Evolutionary conservation across 1,140 invertebrate species (phyloP).

Genomic region (Diuraphis noxia): DNA sequence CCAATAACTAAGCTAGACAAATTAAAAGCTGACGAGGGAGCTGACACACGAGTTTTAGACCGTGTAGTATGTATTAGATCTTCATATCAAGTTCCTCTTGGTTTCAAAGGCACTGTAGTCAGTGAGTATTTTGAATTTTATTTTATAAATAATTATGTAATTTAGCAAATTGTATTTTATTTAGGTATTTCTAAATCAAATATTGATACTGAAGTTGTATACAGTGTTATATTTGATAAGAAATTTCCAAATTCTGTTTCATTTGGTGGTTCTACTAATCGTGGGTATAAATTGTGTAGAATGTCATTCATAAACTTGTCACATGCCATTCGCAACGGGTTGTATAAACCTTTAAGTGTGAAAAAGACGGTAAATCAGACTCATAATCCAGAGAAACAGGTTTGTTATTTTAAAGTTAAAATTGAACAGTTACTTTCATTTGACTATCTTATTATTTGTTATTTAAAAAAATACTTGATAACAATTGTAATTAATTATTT

Average conservation of each 20-base stretch:
- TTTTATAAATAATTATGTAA: not conserved
- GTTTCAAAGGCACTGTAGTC: constrained; percentile 79
- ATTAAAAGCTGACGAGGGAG: constrained; percentile 68
- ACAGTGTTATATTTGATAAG: constrained; percentile 79
- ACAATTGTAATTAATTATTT: not conserved
- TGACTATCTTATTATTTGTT: not conserved
- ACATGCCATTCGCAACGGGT: constrained; percentile 61
- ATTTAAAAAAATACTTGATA: not conserved
- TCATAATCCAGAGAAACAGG: constrained; percentile 40
- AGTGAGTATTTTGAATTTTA: constrained; percentile 60
- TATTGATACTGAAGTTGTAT: constrained; percentile 64
- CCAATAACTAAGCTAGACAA: constrained; percentile 60
- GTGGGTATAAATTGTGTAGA: constrained; percentile 64
- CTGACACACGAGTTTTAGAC: constrained; percentile 75
- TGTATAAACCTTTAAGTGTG: constrained; percentile 59
- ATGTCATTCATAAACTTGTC: constrained; percentile 68
- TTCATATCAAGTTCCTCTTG: constrained; percentile 77
- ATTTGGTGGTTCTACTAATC: constrained; percentile 63
- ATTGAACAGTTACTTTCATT: not conserved
- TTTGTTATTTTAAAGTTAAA: not conserved
- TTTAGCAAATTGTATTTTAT: not conserved
- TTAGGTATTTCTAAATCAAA: constrained; percentile 63
- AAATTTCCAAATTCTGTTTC: constrained; percentile 70
- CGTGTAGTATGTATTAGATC: constrained; percentile 78
- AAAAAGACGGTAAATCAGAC: constrained; percentile 53